These are phyloP conservation scores for Mesorhabditis spiculigera DNA, from an alignment of 2,888 invertebrate species.

Conservation along the genomic window DNA sequence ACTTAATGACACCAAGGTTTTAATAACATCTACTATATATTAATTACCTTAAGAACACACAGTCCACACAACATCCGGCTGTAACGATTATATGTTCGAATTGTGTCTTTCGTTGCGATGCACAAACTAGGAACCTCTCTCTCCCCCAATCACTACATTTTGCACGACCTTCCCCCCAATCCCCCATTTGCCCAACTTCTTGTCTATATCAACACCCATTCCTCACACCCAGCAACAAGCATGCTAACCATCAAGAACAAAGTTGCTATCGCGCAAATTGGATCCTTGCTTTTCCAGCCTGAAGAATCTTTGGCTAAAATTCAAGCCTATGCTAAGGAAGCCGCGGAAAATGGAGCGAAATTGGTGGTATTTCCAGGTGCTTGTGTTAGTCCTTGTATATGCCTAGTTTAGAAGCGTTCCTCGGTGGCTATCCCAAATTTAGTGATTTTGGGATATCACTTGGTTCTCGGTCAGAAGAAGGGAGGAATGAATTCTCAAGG, in stretches of 20 bases:
- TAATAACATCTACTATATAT: no score
- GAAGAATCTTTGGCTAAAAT: slow-evolving; percentile 30
- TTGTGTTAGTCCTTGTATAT: background rate
- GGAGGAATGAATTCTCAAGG: slow-evolving; percentile 44
- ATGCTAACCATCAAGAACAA: background rate
- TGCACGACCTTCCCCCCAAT: no score
- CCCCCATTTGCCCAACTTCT: no score
- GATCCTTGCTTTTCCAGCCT: slow-evolving; percentile 45
- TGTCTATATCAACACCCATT: no score
- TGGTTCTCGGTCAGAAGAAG: slow-evolving; percentile 44
- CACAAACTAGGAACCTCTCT: no score
- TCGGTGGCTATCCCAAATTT: slow-evolving; percentile 53
- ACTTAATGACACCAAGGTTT: no score
- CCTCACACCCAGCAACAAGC: no score
- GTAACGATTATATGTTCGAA: no score
- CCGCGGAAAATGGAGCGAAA: slow-evolving; percentile 34
- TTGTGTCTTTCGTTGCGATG: no score
- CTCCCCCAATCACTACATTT: no score
- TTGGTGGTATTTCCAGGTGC: slow-evolving; percentile 48
- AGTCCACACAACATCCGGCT: no score
- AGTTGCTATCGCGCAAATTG: slow-evolving; percentile 46
- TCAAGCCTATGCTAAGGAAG: slow-evolving; percentile 27
- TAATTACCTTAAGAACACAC: no score
- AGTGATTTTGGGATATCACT: slow-evolving; percentile 48
- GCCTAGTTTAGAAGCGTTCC: slow-evolving; percentile 41